Evolutionary conservation across 1,140 invertebrate species (phyloP).

Genomic region (Panagrolaimus sp.): DNA sequence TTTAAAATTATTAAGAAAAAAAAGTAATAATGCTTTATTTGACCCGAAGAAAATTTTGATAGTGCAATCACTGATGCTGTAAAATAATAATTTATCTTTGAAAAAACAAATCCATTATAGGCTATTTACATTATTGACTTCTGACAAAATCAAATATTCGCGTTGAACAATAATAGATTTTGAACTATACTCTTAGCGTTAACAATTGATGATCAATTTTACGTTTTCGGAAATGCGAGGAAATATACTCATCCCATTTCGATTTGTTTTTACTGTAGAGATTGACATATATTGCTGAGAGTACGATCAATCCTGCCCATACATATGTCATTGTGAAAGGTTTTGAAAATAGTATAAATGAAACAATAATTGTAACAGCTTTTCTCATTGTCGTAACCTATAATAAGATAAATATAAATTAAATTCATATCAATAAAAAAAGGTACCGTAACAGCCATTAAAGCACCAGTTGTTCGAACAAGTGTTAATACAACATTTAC

Average conservation of each 20-base stretch:
- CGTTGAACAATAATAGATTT: too few species aligned
- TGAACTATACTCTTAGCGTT: too few species aligned
- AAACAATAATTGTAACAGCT: conserved; percentile 82
- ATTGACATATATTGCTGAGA: conserved; percentile 83
- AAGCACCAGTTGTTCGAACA: conserved; percentile 73
- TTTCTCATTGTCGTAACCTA: conserved; percentile 68
- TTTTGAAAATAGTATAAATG: conserved; percentile 86
- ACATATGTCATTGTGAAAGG: conserved; percentile 86
- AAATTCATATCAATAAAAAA: too few species aligned
- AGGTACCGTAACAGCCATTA: conserved; percentile 75
- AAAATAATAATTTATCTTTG: too few species aligned
- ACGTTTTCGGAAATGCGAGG: conserved; percentile 1
- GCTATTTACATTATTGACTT: too few species aligned
- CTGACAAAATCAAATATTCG: too few species aligned
- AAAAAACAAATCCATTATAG: too few species aligned
- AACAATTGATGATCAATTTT: background rate
- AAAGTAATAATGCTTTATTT: conserved; percentile 19
- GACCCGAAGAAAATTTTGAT: background rate
- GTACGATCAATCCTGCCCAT: conserved; percentile 79
- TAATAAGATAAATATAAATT: too few species aligned
- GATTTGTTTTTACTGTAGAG: conserved; percentile 68
- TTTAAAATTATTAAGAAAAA: too few species aligned
- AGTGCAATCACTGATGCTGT: conserved; percentile 4
- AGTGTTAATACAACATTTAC: conserved; percentile 82
- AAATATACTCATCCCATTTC: conserved; percentile 55